phyloP scores from a whole-genome alignment of 2,113 vertebrate genomes.

The Bucco capensis region DNA sequence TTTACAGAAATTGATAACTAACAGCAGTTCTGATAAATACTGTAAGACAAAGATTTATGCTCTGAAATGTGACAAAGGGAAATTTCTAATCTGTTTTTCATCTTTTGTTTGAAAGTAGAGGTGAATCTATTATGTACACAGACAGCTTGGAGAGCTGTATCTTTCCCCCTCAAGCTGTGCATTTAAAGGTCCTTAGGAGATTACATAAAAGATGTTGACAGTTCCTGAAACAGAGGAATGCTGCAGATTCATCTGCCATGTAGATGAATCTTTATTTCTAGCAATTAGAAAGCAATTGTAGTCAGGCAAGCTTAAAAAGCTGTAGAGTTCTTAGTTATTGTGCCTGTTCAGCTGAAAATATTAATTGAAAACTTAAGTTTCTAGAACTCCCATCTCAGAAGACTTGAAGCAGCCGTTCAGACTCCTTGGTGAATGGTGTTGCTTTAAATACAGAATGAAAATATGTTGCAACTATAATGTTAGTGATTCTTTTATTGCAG shows the following conservation, averaged over 20 bases:
- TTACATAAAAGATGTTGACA: slow-evolving; percentile 24
- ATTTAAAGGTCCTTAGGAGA: slow-evolving; percentile 22
- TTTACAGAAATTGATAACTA: neutral
- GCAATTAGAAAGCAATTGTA: slow-evolving; percentile 53
- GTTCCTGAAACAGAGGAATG: slow-evolving; percentile 48
- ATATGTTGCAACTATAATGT: neutral
- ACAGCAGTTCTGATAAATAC: neutral
- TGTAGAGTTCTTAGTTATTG: slow-evolving; percentile 2
- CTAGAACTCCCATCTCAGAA: neutral
- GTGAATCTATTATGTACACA: neutral
- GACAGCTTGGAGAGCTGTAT: neutral
- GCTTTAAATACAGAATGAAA: slow-evolving; percentile 29
- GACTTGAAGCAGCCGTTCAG: neutral
- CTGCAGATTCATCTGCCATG: neutral
- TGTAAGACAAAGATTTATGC: neutral
- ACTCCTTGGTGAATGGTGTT: neutral
- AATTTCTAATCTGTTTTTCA: slow-evolving; percentile 6
- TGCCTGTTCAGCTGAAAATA: slow-evolving; percentile 53
- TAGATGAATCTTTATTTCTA: slow-evolving; percentile 48
- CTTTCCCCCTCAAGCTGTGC: slow-evolving; percentile 31
- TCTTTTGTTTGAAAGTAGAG: neutral
- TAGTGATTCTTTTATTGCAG: slow-evolving; percentile 66
- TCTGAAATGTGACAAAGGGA: neutral
- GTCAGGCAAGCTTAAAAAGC: slow-evolving; percentile 7
- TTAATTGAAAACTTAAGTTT: slow-evolving; percentile 63